A percentile compares a stretch with the other conserved stretches of the same genome.
phyloP scores from a whole-genome alignment of 1,140 invertebrate species.

The Heliconius himera region DNA sequence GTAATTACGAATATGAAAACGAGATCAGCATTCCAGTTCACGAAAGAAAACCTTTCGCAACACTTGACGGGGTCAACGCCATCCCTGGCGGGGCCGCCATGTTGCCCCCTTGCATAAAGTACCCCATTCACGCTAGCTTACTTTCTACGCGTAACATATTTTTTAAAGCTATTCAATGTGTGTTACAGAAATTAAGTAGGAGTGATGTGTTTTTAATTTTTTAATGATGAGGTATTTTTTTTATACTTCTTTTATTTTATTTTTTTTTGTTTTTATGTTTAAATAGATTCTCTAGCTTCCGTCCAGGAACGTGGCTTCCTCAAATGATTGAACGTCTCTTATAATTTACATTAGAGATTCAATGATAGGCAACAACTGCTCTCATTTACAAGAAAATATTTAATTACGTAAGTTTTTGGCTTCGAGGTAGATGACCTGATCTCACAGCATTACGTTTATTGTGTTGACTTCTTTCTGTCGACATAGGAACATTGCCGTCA shows the following conservation, averaged over 20 bases:
- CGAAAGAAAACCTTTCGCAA: constrained; percentile 31
- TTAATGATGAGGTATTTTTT: background rate
- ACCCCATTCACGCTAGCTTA: constrained; percentile 31
- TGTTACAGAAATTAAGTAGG: constrained; percentile 5
- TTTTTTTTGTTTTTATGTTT: too few relatives aligned
- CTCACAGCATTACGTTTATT: too few relatives aligned
- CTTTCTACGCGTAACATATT: constrained; percentile 18
- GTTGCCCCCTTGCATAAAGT: constrained; percentile 24
- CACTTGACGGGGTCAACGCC: constrained; percentile 36
- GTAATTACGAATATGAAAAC: constrained; percentile 14
- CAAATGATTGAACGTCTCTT: too few relatives aligned
- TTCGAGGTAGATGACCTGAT: too few relatives aligned
- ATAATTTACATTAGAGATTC: too few relatives aligned
- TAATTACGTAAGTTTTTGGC: too few relatives aligned
- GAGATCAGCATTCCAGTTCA: constrained; percentile 29
- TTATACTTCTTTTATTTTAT: background rate
- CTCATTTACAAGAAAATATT: too few relatives aligned
- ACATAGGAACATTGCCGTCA: background rate
- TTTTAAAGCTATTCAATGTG: constrained; percentile 8
- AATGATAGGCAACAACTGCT: too few relatives aligned
- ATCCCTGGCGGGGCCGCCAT: constrained; percentile 36
- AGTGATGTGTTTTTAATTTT: background rate
- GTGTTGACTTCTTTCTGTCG: background rate
- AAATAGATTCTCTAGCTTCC: background rate
- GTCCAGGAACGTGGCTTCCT: too few relatives aligned